These are phyloP conservation scores for Prenolepis imparis DNA, from an alignment of 2,888 invertebrate genomes.

Conservation along the genomic window DNA sequence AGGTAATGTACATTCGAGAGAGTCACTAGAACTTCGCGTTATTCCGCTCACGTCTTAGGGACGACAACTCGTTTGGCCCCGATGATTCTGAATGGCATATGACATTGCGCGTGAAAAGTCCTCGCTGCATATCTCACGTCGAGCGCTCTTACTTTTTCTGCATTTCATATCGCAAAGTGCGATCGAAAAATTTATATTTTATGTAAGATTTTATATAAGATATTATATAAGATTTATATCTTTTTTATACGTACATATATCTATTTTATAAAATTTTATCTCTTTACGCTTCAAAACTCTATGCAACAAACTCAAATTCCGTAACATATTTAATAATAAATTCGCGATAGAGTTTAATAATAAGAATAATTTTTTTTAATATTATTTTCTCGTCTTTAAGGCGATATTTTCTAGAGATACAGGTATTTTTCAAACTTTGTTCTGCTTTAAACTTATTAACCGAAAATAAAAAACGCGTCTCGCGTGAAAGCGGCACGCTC, in stretches of 20 bases:
- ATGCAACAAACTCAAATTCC: not conserved
- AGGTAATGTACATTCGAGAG: conserved; percentile 46
- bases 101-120: not conserved
- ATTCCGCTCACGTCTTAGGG: conserved; percentile 17
- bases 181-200: not conserved
- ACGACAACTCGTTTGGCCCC: not conserved
- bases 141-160: not conserved
- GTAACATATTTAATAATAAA: not conserved
- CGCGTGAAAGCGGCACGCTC: not conserved
- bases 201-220: too few species aligned
- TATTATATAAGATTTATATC: not conserved
- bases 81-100: not conserved
- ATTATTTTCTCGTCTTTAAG: not conserved
- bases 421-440: not conserved
- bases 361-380: conserved; percentile 11
- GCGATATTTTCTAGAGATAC: not conserved
- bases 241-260: not conserved
- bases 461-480: not conserved
- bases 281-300: not conserved
- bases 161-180: not conserved
- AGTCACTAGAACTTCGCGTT: conserved; percentile 21
- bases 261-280: not conserved
- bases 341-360: not conserved
- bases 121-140: not conserved
- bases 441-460: not conserved